phyloP scores from a whole-genome alignment of 2,113 vertebrate genomes.

The Tragelaphus imberbis region DNA sequence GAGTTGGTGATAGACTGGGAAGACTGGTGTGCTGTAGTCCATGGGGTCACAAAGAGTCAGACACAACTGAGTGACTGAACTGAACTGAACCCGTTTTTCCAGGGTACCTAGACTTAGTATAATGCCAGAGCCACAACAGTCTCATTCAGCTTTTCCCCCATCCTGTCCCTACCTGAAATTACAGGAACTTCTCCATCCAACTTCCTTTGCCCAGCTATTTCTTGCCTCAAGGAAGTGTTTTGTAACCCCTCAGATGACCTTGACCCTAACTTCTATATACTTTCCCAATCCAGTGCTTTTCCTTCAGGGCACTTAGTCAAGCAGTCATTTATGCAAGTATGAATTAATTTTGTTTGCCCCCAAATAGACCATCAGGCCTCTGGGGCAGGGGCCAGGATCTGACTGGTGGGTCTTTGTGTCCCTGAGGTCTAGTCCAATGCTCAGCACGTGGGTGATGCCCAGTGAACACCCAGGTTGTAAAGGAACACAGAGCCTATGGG shows the following conservation, averaged over 20 bases:
- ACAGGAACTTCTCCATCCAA: not conserved
- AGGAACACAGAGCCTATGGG: not conserved
- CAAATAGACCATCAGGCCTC: not conserved
- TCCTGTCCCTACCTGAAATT: too few species aligned
- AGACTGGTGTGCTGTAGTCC: accelerated
- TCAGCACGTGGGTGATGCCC: not conserved
- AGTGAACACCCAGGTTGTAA: not conserved
- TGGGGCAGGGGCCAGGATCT: not conserved
- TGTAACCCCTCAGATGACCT: not conserved
- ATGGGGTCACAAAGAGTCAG: not conserved
- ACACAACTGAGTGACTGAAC: not conserved
- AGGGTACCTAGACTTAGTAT: not conserved
- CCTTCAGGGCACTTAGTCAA: not conserved
- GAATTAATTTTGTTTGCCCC: not conserved
- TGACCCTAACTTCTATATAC: not conserved
- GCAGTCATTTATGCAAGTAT: not conserved
- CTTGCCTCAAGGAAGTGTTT: not conserved
- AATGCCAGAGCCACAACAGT: not conserved
- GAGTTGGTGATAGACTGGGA: not conserved
- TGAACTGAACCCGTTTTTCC: not conserved
- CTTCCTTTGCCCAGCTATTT: not conserved
- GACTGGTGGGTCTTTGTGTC: not conserved
- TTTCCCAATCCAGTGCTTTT: not conserved
- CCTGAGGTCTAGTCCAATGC: not conserved
- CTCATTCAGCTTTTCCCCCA: not conserved